Base-by-base conservation (phyloP, 2,888 invertebrate genomes). In the Galeopsomyia nigrocyanea region DNA sequence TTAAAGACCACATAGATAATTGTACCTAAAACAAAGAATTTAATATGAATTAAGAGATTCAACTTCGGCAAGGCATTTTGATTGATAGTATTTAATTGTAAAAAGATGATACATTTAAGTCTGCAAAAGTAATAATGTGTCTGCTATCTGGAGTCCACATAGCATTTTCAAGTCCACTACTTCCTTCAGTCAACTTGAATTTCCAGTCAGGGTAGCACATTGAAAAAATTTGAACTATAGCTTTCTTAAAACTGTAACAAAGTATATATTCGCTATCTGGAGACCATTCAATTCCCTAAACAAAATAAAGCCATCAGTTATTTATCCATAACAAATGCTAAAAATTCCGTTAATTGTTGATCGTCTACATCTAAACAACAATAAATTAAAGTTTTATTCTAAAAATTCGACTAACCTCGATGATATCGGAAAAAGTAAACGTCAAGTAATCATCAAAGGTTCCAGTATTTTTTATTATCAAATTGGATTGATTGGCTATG, bases 121-220 rank as follows among this genome's bases (percentile, higher is more conserved):
- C 88, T 50, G 89, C 87, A 14, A 88, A 86, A 2, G 88, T 88
- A 10, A 90, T 81, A 26, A 90, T 84, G 75, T 89, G 87, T 74
- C 87, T 82, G 68, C 87, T 87, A 79, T 89, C 88, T 6, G 88
- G 88, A 73, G 88, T 83, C 90, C 90, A 90, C 21, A 80, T 80
- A 55, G 86, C 87, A 65, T 80, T 82, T 74, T 87, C 83, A 56
- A 90, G 81, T 22, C 90, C 90, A 26, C 87, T 86, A 58, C 89
- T 88, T 7, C 89, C 89, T 80, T 89, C 88, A 49, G 86, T 87
- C 68, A 90, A 85, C 80, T 88, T 89, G 80, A 88, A 90, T 78
- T 86, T 87, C 90, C 90, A 90, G 53, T 88, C 87, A 1, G 88
- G 87, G 76, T 88, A 83, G 74, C 85, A 84, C 19, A 89, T 68